Evolutionary conservation across 2,797 vertebrate species (phyloP).

Genomic region (Cuculus canorus): DNA sequence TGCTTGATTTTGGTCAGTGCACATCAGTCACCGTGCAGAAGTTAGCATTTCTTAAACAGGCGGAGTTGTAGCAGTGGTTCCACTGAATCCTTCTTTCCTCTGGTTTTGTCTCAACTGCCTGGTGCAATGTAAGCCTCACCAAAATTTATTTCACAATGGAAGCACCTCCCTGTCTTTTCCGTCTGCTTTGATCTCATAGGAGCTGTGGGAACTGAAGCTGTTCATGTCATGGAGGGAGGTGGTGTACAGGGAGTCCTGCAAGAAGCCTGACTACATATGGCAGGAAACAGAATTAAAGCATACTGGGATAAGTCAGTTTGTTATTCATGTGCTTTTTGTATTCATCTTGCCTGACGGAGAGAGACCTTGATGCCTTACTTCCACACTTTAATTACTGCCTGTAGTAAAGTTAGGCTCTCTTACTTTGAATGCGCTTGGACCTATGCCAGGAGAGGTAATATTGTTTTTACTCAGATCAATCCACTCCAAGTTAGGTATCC

Average conservation of each 20-base stretch:
- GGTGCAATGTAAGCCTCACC: background rate
- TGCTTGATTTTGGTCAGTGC: background rate
- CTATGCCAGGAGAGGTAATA: conserved; percentile 83
- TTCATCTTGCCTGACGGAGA: background rate
- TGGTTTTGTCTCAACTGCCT: background rate
- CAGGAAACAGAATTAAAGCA: background rate
- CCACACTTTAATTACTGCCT: background rate
- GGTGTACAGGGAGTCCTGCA: background rate
- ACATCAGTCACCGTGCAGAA: background rate
- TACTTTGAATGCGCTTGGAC: conserved; percentile 85
- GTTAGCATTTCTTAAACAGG: background rate
- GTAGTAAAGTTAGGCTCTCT: conserved; percentile 5
- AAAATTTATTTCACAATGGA: background rate
- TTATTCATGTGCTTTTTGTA: background rate
- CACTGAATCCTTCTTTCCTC: background rate
- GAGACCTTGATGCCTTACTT: background rate
- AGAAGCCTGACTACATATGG: background rate
- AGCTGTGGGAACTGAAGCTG: background rate
- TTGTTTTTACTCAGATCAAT: conserved; percentile 94
- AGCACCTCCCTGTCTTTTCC: background rate
- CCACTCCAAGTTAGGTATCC: conserved; percentile 93
- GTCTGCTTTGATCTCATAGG: background rate
- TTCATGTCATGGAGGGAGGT: background rate
- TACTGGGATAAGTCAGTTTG: background rate
- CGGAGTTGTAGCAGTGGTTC: background rate